Base-by-base conservation (phyloP, 64 coral and sea anemone genomes). In the Cladopsammia gracilis region DNA sequence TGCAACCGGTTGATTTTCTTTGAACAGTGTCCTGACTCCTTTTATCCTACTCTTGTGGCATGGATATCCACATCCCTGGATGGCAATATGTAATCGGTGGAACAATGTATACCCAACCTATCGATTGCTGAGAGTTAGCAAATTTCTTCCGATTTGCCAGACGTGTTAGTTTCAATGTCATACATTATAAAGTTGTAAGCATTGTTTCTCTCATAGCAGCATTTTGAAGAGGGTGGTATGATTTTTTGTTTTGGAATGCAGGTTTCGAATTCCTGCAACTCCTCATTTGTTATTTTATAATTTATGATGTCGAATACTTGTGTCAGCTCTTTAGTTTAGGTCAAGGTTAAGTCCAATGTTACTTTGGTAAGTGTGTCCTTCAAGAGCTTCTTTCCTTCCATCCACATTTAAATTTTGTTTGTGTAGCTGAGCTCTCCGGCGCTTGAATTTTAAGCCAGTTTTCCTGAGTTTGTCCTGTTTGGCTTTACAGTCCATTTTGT, bases 1-100 rank as follows among this genome's bases (percentile, higher is more conserved):
- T 71, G 51, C 49, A 22, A 90, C 62, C 14, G 60, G 89, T 54
- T 78, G 16, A 62, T 48, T 78, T 15, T 89, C 73, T 77, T 89
- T 89, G 61, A 48, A n/a, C 73, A 89, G 60, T 20, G 47, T 89
- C 61, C 57, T 19, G 11, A 46, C 26, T 14, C 87, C 87, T 46
- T 49, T 79, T 18, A 70, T 22, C 69, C 10, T 62, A 88, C 86
- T 76, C 71, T 75, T 58, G 86, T 52, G 7, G 86, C 86, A 47
- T 58, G 12, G 16, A 43, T 75, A 48, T 88, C 86, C 16, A 88
- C 25, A 52, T 86, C 62, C 14, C 10, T 50, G 48, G 42, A 47
- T 69, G 62, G 82, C 6, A 70, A 43, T 22, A 70, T 10, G n/a
- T 70, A 70, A n/a, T 24, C 24, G 20, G n/a, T 25, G 22, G 22